A percentile compares a stretch with the other conserved stretches of the same genome.
Conservation (phyloP, 2,797 vertebrate species). For the Centroberyx gerrardi region DNA sequence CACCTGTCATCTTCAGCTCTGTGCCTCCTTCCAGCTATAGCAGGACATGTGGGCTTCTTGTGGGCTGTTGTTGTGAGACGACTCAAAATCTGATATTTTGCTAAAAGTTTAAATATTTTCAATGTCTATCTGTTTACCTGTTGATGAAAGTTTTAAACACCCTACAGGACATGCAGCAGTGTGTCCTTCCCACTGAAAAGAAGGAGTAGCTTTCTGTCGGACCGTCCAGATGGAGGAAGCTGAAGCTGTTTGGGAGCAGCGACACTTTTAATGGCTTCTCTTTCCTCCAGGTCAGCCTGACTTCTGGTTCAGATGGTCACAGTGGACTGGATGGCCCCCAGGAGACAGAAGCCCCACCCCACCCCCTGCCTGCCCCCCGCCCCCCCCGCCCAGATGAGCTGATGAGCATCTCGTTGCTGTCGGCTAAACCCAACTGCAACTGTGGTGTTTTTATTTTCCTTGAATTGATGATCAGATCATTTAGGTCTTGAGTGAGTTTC, state of each 20-base stretch:
- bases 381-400: background rate
- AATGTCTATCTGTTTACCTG: too few species aligned
- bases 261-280: constrained; percentile 32
- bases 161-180: too few species aligned
- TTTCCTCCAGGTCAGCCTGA: constrained; percentile 46
- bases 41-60: too few species aligned
- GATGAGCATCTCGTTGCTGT: background rate
- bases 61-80: too few species aligned
- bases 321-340: constrained; percentile 27
- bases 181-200: background rate
- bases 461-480: background rate
- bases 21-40: too few species aligned
- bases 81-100: too few species aligned
- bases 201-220: too few species aligned
- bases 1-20: too few species aligned
- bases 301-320: constrained; percentile 27
- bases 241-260: background rate
- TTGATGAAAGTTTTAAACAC: too few species aligned
- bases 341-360: constrained; percentile 41
- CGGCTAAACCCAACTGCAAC: background rate
- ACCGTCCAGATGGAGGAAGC: constrained; percentile 36
- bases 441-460: background rate
- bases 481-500: background rate
- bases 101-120: too few species aligned
- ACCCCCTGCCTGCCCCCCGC: background rate